Conservation (phyloP, 2,113 vertebrate genomes). For the Neolamprologus tretocephalus region DNA sequence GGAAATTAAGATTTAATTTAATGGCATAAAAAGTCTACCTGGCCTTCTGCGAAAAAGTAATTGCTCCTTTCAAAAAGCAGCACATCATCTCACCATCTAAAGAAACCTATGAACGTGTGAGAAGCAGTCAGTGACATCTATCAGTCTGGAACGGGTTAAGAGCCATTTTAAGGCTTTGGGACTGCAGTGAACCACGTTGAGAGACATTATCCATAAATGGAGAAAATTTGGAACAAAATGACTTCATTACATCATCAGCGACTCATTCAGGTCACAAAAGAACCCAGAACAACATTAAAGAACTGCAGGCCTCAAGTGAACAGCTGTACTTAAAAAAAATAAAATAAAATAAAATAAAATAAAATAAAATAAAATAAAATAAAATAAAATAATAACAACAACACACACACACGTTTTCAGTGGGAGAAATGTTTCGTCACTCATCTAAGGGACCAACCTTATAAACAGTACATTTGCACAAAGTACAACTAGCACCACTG, state of each 20-base stretch:
- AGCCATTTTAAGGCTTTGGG: neutral
- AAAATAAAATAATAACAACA: too few relatives aligned
- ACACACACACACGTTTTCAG: neutral
- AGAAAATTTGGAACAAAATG: neutral
- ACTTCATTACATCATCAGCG: neutral
- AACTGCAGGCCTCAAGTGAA: neutral
- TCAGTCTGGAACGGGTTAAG: neutral
- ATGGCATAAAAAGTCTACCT: neutral
- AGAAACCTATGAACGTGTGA: neutral
- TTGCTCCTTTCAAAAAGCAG: neutral
- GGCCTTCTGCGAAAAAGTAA: fast-evolving
- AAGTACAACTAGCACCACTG: neutral
- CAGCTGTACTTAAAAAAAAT: neutral
- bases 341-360: too few relatives aligned
- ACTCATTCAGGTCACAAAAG: neutral
- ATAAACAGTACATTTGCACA: too few relatives aligned
- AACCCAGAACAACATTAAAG: neutral
- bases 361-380: too few relatives aligned
- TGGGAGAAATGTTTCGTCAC: too few relatives aligned
- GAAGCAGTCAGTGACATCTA: neutral
- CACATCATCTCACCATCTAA: neutral
- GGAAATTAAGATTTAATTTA: neutral
- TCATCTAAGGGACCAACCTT: too few relatives aligned
- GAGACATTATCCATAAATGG: neutral
- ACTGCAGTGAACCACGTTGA: neutral